Base-by-base conservation (phyloP, 2,113 vertebrate species). In the Ceyx melanurus region DNA sequence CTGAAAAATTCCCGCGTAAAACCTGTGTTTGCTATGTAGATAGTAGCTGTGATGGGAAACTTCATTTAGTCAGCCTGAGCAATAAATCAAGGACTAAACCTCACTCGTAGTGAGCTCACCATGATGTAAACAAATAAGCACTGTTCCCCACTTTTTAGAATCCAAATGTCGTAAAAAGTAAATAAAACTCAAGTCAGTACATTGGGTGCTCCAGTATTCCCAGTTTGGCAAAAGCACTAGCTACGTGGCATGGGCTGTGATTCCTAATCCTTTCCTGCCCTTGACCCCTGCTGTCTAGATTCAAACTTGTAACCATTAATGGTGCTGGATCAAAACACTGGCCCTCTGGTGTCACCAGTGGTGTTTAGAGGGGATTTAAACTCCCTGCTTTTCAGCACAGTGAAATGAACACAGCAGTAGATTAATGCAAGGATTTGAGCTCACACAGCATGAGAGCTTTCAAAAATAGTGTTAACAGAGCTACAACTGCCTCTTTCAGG, bases 321-420 rank as follows among this genome's bases (percentile, higher is more conserved):
- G 95, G 96, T 95, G 94, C 95, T 97, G 97, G 97, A 95, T 95
- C 92, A 95, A 95, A 94, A 93, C 92, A 96, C 82, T 97, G 97
- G 97, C 96, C 97, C 97, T 97, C 97, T 97, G 96, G 96, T 97
- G 96, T 97, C 97, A 97, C 95, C 91, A 95, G 6, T 95, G 94
- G 95, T 97, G 97, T 95, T 97, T 95, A 98, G 97, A 97, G 81
- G 96, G 95, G 97, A 98, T 98, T 98, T 98, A 98, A 97, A 97
- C 97, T 96, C 96, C 61, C 94, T 53, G 95, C 97, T 97, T 98
- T 98, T 98, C 97, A 97, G 96, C 6, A 8, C 91, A 95, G 95
- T 97, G 97, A 97, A 97, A 97, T 95, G 97, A 98, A 97, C 97
- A 95, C 98, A 97, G 97, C 97, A 97, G 98, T 97, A 96, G 97